Percentiles rank a stretch among this genome's conserved stretches.
These are phyloP conservation scores for Rhynchophorus ferrugineus DNA, from an alignment of 1,140 invertebrate genomes.

Conservation along the genomic window DNA sequence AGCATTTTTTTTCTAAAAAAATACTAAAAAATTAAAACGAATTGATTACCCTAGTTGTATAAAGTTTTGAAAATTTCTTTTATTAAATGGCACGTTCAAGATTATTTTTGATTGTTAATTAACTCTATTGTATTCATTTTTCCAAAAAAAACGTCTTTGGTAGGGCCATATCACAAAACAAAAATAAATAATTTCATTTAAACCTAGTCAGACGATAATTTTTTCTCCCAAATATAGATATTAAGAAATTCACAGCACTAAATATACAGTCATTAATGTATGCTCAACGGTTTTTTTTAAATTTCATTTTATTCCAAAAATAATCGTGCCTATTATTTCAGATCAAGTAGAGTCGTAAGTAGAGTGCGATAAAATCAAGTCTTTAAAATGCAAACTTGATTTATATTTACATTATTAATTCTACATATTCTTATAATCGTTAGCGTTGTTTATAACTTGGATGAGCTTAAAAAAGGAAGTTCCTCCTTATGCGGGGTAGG, in stretches of 20 bases:
- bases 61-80: slow-evolving; percentile 7
- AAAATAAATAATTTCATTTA: slow-evolving; percentile 21
- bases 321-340: slow-evolving; percentile 35
- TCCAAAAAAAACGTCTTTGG: slow-evolving; percentile 34
- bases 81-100: slow-evolving; percentile 36
- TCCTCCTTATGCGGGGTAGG: too few relatives aligned
- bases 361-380: background rate
- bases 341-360: slow-evolving; percentile 26
- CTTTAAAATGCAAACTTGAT: background rate
- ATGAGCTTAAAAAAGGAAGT: too few relatives aligned
- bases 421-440: too few relatives aligned
- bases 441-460: too few relatives aligned
- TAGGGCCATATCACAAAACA: slow-evolving; percentile 39
- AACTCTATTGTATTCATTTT: slow-evolving; percentile 18
- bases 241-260: slow-evolving; percentile 37
- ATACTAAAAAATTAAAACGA: slow-evolving; percentile 5
- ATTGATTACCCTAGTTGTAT: slow-evolving; percentile 14
- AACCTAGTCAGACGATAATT: slow-evolving; percentile 37
- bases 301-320: slow-evolving; percentile 19
- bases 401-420: too few relatives aligned
- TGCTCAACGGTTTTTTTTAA: slow-evolving; percentile 31
- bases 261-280: slow-evolving; percentile 39
- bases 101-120: slow-evolving; percentile 29
- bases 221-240: slow-evolving; percentile 27
- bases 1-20: slow-evolving; percentile 24